Evolutionary conservation across 2,113 vertebrate genomes (phyloP).

Genomic region (Mustela lutreola): DNA sequence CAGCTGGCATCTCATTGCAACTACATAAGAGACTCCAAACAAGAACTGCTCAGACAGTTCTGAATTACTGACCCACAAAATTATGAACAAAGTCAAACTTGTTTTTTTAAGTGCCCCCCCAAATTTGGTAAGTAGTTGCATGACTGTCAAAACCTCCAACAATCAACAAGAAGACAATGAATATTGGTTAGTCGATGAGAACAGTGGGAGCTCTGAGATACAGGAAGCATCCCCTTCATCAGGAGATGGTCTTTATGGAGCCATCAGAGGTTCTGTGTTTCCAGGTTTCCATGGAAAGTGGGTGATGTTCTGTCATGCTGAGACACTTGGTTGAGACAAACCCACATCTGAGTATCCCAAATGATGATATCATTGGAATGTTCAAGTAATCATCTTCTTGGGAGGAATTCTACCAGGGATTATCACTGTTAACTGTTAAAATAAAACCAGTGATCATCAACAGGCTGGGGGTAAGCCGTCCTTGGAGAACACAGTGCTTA

Average conservation of each 20-base stretch:
- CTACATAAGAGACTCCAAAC: not conserved
- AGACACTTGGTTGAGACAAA: conserved; percentile 38
- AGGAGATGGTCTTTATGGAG: not conserved
- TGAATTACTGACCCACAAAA: not conserved
- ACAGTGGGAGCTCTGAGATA: not conserved
- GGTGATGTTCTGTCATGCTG: not conserved
- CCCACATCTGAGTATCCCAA: conserved; percentile 5
- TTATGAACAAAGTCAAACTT: conserved; percentile 23
- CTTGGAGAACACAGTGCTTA: not conserved
- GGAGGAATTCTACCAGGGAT: not conserved
- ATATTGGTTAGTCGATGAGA: not conserved
- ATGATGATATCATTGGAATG: not conserved
- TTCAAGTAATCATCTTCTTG: conserved; percentile 32
- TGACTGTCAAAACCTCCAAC: not conserved
- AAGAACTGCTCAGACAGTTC: conserved; percentile 38
- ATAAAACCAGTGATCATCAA: not conserved
- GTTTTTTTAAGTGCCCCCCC: conserved; percentile 3
- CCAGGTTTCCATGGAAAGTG: not conserved
- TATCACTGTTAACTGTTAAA: conserved; percentile 5
- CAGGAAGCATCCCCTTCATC: not conserved
- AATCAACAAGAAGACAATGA: conserved; percentile 26
- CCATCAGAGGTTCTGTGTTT: not conserved
- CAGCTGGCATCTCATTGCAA: not conserved
- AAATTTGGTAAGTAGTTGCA: not conserved
- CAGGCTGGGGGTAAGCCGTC: not conserved